These are phyloP conservation scores for Loris lydekkerianus DNA, from an alignment of 2,797 vertebrate species.

Conservation along the genomic window DNA sequence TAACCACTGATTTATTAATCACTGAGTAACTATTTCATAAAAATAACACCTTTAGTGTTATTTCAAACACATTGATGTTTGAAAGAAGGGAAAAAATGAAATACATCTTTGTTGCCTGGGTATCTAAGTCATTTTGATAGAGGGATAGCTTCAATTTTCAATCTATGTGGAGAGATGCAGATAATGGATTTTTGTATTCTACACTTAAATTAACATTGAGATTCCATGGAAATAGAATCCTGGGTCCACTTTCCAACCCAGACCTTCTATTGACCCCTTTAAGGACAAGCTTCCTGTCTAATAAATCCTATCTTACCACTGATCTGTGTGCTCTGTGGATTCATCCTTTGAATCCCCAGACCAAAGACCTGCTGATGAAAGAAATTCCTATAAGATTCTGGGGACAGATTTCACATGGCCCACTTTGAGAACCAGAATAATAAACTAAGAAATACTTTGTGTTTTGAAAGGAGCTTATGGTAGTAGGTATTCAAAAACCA, in stretches of 20 bases:
- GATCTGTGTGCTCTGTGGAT: no score
- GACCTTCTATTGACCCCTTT: neutral
- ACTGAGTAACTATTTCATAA: neutral
- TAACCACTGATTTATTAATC: constrained; percentile 43
- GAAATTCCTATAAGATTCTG: neutral
- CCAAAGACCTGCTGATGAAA: no score
- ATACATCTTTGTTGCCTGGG: neutral
- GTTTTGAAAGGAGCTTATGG: neutral
- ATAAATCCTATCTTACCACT: no score
- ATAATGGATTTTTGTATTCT: neutral
- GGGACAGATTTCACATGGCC: neutral
- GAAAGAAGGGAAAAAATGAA: neutral
- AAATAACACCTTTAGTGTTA: neutral
- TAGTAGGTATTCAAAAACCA: neutral
- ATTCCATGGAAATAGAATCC: neutral
- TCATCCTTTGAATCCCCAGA: no score
- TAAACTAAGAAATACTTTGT: neutral
- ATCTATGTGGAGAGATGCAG: neutral
- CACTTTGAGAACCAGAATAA: neutral
- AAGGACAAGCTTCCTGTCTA: neutral
- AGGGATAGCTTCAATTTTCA: neutral
- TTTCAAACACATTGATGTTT: neutral
- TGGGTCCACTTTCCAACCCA: neutral
- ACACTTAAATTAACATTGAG: neutral
- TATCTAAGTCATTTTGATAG: neutral